phyloP scores from a whole-genome alignment of 2,113 vertebrate genomes.

The Ctenodactylus gundi region DNA sequence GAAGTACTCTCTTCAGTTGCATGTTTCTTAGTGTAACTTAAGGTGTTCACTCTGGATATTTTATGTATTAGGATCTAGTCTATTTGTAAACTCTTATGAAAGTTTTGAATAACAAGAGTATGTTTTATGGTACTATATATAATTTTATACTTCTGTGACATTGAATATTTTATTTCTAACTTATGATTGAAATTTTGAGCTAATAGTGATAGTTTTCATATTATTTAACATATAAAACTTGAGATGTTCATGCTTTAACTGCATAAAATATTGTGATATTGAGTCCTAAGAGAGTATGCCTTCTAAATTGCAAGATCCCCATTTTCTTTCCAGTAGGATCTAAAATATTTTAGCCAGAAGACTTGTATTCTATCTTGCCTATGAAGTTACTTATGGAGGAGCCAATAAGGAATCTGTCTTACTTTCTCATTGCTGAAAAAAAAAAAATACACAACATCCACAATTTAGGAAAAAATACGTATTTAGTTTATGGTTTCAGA shows the following conservation, averaged over 20 bases:
- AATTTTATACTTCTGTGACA: background rate
- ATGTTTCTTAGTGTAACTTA: background rate
- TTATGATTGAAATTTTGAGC: no score
- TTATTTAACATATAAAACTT: background rate
- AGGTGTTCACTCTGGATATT: background rate
- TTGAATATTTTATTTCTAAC: constrained; percentile 31
- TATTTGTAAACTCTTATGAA: background rate
- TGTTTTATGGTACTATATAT: background rate
- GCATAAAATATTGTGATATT: background rate
- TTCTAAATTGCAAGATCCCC: background rate
- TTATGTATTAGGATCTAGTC: background rate
- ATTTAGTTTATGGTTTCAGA: no score
- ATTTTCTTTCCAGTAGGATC: background rate
- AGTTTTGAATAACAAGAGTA: background rate
- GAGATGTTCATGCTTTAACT: background rate
- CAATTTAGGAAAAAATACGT: no score
- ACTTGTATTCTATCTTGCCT: background rate
- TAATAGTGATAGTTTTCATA: no score
- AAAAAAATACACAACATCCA: no score
- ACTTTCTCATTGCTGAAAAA: no score
- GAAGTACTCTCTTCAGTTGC: background rate
- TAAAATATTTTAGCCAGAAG: constrained; percentile 33
- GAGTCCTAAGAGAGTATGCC: background rate
- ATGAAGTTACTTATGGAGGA: background rate
- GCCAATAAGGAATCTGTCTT: background rate